A percentile compares a stretch with the other conserved stretches of the same genome.
Evolutionary conservation across 2,888 invertebrate genomes (phyloP).

Genomic region (Calliopum simillimum): DNA sequence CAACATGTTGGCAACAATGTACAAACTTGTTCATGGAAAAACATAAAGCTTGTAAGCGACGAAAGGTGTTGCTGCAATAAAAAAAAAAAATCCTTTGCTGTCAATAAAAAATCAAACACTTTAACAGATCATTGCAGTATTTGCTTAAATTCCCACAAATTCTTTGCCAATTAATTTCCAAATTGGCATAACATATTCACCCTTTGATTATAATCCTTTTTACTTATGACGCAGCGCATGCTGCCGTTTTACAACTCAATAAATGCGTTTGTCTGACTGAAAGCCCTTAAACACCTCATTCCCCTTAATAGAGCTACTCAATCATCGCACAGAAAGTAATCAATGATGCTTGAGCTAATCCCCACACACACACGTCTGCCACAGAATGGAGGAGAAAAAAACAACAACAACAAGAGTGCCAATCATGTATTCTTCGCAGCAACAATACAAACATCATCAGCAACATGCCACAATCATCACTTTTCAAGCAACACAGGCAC

Average conservation of each 20-base stretch:
- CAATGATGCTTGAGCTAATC: slow-evolving; percentile 49
- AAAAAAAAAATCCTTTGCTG: slow-evolving; percentile 35
- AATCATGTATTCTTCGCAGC: background rate
- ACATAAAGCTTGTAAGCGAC: background rate
- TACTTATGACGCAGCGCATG: too few species aligned
- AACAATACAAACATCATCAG: slow-evolving; percentile 5
- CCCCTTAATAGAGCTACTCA: slow-evolving; percentile 37
- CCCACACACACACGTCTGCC: slow-evolving; percentile 45
- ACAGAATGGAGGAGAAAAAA: background rate
- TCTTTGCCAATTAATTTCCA: too few species aligned
- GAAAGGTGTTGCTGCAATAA: slow-evolving; percentile 19
- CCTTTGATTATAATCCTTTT: too few species aligned
- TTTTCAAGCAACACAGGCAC: too few species aligned
- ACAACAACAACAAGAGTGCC: slow-evolving; percentile 24
- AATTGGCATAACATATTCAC: too few species aligned
- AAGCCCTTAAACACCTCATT: too few species aligned
- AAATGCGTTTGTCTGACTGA: too few species aligned
- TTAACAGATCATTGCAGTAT: too few species aligned
- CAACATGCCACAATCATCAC: background rate
- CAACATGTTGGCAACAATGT: background rate
- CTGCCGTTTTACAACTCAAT: too few species aligned
- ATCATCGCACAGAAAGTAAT: slow-evolving; percentile 47
- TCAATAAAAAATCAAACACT: background rate
- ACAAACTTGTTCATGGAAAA: background rate
- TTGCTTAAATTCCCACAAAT: too few species aligned